These are phyloP conservation scores for Scophthalmus maximus DNA, from an alignment of 2,113 vertebrate genomes.

Conservation along the genomic window DNA sequence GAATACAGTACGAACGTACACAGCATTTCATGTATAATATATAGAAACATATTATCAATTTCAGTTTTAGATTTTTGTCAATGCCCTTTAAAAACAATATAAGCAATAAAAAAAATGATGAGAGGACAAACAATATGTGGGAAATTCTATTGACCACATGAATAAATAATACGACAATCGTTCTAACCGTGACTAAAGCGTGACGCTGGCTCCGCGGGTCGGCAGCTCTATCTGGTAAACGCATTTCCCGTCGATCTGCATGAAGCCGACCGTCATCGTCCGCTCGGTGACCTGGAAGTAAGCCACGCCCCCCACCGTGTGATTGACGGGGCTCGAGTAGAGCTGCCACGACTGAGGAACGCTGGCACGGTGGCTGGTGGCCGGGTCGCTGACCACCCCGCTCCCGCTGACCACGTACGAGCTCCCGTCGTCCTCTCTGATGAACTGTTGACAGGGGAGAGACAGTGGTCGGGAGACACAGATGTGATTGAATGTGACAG, in stretches of 20 bases:
- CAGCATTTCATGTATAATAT: too few species aligned
- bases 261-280: slow-evolving; percentile 67
- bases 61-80: too few species aligned
- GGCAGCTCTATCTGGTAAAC: slow-evolving; percentile 67
- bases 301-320: slow-evolving; percentile 69
- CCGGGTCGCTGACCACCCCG: slow-evolving; percentile 57
- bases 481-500: too few species aligned
- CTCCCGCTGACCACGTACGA: slow-evolving; percentile 77
- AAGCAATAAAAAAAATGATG: too few species aligned
- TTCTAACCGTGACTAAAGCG: neutral
- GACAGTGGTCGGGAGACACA: neutral
- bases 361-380: slow-evolving; percentile 44
- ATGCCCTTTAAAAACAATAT: too few species aligned
- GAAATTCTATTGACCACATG: too few species aligned
- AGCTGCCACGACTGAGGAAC: slow-evolving; percentile 74
- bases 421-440: slow-evolving; percentile 74
- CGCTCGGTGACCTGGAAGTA: slow-evolving; percentile 66
- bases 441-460: slow-evolving; percentile 64
- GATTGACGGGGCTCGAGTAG: slow-evolving; percentile 77
- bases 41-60: too few species aligned
- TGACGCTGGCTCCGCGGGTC: slow-evolving; percentile 43
- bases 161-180: too few species aligned
- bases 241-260: slow-evolving; percentile 75
- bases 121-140: too few species aligned
- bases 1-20: neutral